Base-by-base conservation (phyloP, 2,797 vertebrate species). In the Danio aesculapii region DNA sequence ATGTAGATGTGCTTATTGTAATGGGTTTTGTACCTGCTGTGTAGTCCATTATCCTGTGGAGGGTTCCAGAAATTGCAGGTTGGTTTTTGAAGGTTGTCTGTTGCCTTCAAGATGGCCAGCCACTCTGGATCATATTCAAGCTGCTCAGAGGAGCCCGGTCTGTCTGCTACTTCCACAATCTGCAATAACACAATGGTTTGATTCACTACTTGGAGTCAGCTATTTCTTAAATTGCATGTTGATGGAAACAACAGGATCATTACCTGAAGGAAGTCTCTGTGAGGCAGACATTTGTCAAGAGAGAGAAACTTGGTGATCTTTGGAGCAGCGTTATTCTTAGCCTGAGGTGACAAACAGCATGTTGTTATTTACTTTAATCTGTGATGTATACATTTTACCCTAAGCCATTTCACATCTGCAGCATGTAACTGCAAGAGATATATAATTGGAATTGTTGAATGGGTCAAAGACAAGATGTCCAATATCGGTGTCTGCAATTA, bases 241-340 rank as follows among this genome's bases (percentile, higher is more conserved):
- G 5, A 39, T 59, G 16, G 9, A 64, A 59, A 82, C 41, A 21
- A 49, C n/a, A 70, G 21, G 2, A 30, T 44, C 11, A 64, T 94
- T 88, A 99, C 98, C 97, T 99, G 98, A 82, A 99, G 90, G 85
- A 99, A 99, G 58, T 99, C 97, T 90, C 98, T 93, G 69, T 96
- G 92, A 0, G 98, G 98, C 67, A 99, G 91, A 84, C 98, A 99
- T 88, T 99, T 99, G 91, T 99, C 98, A 91, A 99, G 92, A 50
- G 98, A 98, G 87, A 99, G 93, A 92, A 99, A 99, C 76, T 95
- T 99, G 1, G 98, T 99, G 67, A 94, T 94, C 83, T 96, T 97
- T 64, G 96, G 94, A n/a, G 94, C 77, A 82, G 95, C 77, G 2
- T 90, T 91, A 50, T 83, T 89, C 89, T 93, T 93, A 1, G 93